Evolutionary conservation across 2,113 vertebrate genomes (phyloP).

Genomic region (Chaenogobius annularis): DNA sequence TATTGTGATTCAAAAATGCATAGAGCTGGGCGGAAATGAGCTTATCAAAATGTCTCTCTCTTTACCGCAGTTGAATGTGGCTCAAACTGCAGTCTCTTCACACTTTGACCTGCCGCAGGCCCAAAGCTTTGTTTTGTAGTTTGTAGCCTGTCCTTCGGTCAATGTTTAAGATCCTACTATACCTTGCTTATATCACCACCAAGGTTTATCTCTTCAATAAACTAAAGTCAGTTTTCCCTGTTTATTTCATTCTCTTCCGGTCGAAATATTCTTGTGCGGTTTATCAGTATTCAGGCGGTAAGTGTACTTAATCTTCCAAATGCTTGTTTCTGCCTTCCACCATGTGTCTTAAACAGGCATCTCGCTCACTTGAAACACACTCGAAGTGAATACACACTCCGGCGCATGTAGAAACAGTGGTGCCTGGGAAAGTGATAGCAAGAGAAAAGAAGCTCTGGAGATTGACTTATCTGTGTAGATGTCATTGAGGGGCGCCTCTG

Average conservation of each 20-base stretch:
- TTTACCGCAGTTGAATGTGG: constrained; percentile 46
- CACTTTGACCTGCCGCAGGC: too few relatives aligned
- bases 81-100: too few relatives aligned
- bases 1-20: constrained; percentile 70
- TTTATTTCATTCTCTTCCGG: neutral
- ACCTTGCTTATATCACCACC: too few relatives aligned
- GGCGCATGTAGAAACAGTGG: constrained; percentile 51
- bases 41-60: constrained; percentile 15
- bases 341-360: constrained; percentile 32
- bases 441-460: constrained; percentile 71
- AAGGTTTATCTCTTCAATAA: too few relatives aligned
- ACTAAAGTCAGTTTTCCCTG: neutral
- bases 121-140: too few relatives aligned
- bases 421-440: constrained; percentile 75
- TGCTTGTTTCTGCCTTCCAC: constrained; percentile 34
- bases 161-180: too few relatives aligned
- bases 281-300: neutral
- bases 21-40: constrained; percentile 64
- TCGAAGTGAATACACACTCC: constrained; percentile 36
- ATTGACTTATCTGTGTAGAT: constrained; percentile 75
- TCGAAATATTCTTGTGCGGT: constrained; percentile 16
- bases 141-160: too few relatives aligned
- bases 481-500: constrained; percentile 72
- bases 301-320: constrained; percentile 38
- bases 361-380: constrained; percentile 48